Evolutionary conservation across 2,113 vertebrate species (phyloP).

Genomic region (Peromyscus maniculatus): DNA sequence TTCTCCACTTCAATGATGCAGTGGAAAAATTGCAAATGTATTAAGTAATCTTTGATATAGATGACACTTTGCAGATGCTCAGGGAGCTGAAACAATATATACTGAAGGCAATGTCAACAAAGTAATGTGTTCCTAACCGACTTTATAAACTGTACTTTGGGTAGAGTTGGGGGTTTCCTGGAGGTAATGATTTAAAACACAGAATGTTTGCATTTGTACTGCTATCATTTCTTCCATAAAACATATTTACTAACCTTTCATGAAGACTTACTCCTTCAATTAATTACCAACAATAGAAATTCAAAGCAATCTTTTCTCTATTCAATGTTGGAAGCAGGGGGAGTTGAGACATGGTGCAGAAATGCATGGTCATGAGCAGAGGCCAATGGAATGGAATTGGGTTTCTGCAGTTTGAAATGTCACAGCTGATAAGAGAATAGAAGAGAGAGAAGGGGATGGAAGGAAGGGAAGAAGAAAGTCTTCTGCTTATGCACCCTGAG

Average conservation of each 20-base stretch:
- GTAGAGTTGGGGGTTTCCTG: conserved; percentile 58
- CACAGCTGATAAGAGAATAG: neutral
- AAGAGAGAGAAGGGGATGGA: neutral
- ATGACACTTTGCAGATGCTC: conserved; percentile 13
- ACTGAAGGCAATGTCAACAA: conserved; percentile 58
- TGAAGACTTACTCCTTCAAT: conserved; percentile 75
- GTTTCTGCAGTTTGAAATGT: neutral
- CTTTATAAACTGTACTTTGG: conserved; percentile 54
- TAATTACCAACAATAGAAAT: conserved; percentile 78
- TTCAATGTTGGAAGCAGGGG: conserved; percentile 44
- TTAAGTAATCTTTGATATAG: conserved; percentile 60
- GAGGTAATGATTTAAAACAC: conserved; percentile 74
- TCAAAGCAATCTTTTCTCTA: conserved; percentile 70
- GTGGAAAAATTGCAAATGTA: neutral
- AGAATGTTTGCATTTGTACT: conserved; percentile 68
- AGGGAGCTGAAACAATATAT: conserved; percentile 45
- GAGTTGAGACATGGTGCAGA: neutral
- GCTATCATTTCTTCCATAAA: conserved; percentile 77
- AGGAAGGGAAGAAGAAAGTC: neutral
- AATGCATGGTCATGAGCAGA: conserved; percentile 30
- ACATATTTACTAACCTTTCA: conserved; percentile 79
- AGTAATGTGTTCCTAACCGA: conserved; percentile 73
- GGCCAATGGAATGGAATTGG: neutral
- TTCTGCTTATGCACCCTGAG: neutral
- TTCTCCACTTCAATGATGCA: neutral